Base-by-base conservation (phyloP, 2,113 vertebrate species). In the Notothenia rossii region DNA sequence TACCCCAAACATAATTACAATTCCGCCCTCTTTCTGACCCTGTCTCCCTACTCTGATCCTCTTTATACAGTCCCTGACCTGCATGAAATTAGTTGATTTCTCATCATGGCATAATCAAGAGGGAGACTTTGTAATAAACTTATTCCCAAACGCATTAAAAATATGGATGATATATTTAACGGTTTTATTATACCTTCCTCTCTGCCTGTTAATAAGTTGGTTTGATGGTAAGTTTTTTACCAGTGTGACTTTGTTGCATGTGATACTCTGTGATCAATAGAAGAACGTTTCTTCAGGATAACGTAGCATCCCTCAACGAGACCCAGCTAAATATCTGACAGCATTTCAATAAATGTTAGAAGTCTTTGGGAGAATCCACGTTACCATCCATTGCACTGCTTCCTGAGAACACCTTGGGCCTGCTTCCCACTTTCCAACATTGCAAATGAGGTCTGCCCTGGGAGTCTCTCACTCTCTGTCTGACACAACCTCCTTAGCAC, bases 391-490 rank as follows among this genome's bases (percentile, higher is more conserved):
- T 15, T 18, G 7, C 7, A 22, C 53, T 71, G 65, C 76, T 53
- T 74, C 62, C 49, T 63, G 68, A 50, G 70, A 69, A 15, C 79
- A 89, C 86, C 63, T 60, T 79, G 62, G 82, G 77, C 82, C 72
- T 8, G 65, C 61, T 79, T 81, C 64, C 81, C 55, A 29, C 69
- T 82, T 65, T 56, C 33, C 65, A 59, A 49, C 10, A 10, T 33
- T 46, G 75, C 80, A 88, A 89, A 86, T 77, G 75, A 81, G 68
- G 77, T 87, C 83, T 63, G 71, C 68, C 75, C 53, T 33, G 85
- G 85, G 79, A 84, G 58, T 64, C 69, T 65, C 49, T 76, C 43
- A 0, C 70, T 83, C 46, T 60, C 79, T 25, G 65, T 58, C 71
- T 75, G 67, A 81, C 63, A 60, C 65, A 60, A 7, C 70, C 85